Evolutionary conservation across 2,888 invertebrate genomes (phyloP).

Genomic region (Pinctada fucata): DNA sequence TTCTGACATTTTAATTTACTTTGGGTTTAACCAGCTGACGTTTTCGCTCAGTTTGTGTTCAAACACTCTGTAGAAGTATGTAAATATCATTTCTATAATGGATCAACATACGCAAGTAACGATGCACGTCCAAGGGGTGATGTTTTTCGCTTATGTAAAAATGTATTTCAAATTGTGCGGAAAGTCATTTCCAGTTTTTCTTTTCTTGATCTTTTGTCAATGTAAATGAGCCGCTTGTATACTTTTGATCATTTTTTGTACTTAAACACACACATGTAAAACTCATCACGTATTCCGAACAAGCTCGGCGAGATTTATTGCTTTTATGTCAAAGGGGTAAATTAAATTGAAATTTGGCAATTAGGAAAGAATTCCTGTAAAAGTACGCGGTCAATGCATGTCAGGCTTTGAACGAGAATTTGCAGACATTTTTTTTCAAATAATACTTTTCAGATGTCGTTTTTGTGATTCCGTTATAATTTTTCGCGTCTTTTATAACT

Average conservation of each 20-base stretch:
- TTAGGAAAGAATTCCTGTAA: not conserved
- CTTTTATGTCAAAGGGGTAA: not conserved
- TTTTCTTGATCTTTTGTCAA: constrained; percentile 41
- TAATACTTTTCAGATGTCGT: too few species aligned
- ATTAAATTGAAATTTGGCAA: not conserved
- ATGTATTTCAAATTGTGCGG: constrained; percentile 39
- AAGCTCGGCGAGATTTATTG: not conserved
- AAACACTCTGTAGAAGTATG: constrained; percentile 43
- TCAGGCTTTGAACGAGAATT: too few species aligned
- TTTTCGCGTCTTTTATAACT: too few species aligned
- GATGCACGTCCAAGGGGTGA: constrained; percentile 33
- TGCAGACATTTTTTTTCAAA: too few species aligned
- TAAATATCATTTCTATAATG: constrained; percentile 40
- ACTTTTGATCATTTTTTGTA: constrained; percentile 39
- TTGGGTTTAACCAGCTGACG: constrained; percentile 41
- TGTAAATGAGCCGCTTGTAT: constrained; percentile 42
- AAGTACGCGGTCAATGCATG: too few species aligned
- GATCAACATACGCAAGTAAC: constrained; percentile 41
- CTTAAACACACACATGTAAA: constrained; percentile 18
- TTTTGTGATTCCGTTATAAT: too few species aligned
- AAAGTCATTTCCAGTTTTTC: constrained; percentile 32
- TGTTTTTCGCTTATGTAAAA: constrained; percentile 45
- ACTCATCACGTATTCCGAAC: constrained; percentile 12
- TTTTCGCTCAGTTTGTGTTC: constrained; percentile 42
- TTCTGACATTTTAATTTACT: constrained; percentile 47